Conservation (phyloP, 2,888 invertebrate genomes). For the Carterocephalus palaemon region DNA sequence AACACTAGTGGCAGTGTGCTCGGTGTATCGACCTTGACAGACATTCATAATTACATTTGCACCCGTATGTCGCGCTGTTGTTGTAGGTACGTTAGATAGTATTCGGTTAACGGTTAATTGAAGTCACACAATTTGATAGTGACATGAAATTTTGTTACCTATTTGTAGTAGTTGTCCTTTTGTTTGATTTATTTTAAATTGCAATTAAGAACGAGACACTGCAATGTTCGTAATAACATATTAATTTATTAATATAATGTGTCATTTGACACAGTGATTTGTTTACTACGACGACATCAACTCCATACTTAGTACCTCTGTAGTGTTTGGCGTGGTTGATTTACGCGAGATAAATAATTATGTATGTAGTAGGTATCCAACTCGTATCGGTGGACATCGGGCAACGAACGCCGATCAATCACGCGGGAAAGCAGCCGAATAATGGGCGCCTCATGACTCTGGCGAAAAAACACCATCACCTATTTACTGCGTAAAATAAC, state of each 20-base stretch:
- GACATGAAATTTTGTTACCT: too few relatives aligned
- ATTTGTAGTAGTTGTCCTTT: too few relatives aligned
- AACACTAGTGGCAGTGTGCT: constrained; percentile 35
- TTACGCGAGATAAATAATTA: too few relatives aligned
- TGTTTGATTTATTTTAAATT: too few relatives aligned
- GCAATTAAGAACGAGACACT: too few relatives aligned
- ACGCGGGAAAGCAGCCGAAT: constrained; percentile 62
- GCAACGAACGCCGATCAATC: constrained; percentile 57
- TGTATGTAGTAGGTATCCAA: too few relatives aligned
- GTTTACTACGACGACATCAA: too few relatives aligned
- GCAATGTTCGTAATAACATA: too few relatives aligned
- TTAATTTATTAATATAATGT: too few relatives aligned
- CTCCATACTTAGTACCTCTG: too few relatives aligned
- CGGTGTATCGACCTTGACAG: constrained; percentile 52
- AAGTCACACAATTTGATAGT: background rate
- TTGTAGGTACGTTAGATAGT: constrained; percentile 7
- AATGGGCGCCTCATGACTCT: constrained; percentile 58
- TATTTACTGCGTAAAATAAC: constrained; percentile 64
- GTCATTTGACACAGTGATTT: too few relatives aligned
- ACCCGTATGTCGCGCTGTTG: constrained; percentile 36
- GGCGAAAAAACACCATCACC: constrained; percentile 49
- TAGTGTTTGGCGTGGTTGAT: too few relatives aligned
- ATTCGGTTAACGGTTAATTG: background rate
- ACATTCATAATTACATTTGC: constrained; percentile 44
- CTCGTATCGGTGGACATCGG: constrained; percentile 22